Evolutionary conservation across 2,113 vertebrate species (phyloP).

Genomic region (Rhinolophus ferrumequinum): DNA sequence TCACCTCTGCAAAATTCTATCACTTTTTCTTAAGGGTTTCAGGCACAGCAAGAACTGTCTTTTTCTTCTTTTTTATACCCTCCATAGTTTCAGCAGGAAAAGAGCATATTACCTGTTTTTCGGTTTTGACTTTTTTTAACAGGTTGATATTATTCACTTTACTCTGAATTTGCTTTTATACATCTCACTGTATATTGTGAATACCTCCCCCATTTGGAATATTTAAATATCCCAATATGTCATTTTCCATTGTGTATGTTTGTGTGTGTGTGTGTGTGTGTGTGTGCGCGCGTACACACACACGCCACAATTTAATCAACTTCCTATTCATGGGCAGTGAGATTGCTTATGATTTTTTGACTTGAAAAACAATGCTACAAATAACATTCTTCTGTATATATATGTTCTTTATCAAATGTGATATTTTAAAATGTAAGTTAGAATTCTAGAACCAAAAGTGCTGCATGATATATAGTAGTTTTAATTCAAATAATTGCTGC

Average conservation of each 20-base stretch:
- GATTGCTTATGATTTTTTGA: not conserved
- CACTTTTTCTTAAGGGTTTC: not conserved
- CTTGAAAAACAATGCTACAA: not conserved
- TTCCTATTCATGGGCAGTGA: not conserved
- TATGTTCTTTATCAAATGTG: not conserved
- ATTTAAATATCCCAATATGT: not conserved
- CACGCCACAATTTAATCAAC: not conserved
- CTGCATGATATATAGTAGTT: not conserved
- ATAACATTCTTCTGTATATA: not conserved
- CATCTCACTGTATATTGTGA: not conserved
- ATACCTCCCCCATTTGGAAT: not conserved
- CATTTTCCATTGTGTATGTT: not conserved
- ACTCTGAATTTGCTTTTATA: not conserved
- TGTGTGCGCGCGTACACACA: not conserved
- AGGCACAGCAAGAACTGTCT: not conserved
- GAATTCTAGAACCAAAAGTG: not conserved
- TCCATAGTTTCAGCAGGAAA: not conserved
- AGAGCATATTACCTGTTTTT: not conserved
- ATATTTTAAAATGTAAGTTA: not conserved
- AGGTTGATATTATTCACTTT: not conserved
- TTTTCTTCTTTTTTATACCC: not conserved
- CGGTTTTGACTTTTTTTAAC: not conserved
- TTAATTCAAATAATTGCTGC: conserved; percentile 5
- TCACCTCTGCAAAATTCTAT: not conserved
- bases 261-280: not conserved